A percentile compares a stretch with the other conserved stretches of the same genome.
phyloP scores from a whole-genome alignment of 2,797 vertebrate genomes.

The Parambassis ranga region DNA sequence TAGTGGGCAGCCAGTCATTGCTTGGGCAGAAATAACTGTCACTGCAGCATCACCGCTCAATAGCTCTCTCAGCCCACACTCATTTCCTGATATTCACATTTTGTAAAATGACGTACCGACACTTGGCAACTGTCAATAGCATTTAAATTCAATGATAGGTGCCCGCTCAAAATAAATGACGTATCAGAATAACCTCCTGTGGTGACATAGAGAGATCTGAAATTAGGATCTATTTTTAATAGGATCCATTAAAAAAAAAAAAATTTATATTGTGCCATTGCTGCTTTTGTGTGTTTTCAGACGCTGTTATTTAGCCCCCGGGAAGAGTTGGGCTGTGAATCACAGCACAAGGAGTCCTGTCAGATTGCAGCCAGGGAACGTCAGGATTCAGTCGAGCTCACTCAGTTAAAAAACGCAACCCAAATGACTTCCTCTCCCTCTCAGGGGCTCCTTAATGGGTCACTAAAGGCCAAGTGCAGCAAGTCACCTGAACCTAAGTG shows the following conservation, averaged over 20 bases:
- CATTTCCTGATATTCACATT: conserved; percentile 59
- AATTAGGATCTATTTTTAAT: conserved; percentile 20
- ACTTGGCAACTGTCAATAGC: conserved; percentile 51
- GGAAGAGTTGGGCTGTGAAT: conserved; percentile 10
- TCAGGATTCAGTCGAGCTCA: conserved; percentile 11
- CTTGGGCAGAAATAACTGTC: conserved; percentile 57
- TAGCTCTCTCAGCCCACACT: conserved; percentile 49
- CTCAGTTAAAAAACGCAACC: conserved; percentile 9
- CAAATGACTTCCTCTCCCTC: conserved; percentile 6
- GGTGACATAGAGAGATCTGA: conserved; percentile 9
- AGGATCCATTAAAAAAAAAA: not conserved
- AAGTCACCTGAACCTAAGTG: conserved; percentile 54
- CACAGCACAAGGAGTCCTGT: conserved; percentile 10
- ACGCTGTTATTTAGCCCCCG: conserved; percentile 1
- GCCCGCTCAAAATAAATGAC: conserved; percentile 41
- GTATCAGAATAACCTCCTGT: conserved; percentile 34
- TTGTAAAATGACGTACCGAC: conserved; percentile 35
- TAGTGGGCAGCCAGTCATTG: conserved; percentile 61
- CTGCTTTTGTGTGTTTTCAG: conserved; percentile 21
- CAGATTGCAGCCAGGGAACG: conserved; percentile 20
- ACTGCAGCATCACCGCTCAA: conserved; percentile 52
- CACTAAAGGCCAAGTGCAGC: conserved; percentile 61
- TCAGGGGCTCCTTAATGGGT: conserved; percentile 36
- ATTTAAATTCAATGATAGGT: conserved; percentile 40
- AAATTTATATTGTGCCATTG: not conserved